These are phyloP conservation scores for Empidonax traillii DNA, from an alignment of 2,113 vertebrate genomes.

Conservation along the genomic window DNA sequence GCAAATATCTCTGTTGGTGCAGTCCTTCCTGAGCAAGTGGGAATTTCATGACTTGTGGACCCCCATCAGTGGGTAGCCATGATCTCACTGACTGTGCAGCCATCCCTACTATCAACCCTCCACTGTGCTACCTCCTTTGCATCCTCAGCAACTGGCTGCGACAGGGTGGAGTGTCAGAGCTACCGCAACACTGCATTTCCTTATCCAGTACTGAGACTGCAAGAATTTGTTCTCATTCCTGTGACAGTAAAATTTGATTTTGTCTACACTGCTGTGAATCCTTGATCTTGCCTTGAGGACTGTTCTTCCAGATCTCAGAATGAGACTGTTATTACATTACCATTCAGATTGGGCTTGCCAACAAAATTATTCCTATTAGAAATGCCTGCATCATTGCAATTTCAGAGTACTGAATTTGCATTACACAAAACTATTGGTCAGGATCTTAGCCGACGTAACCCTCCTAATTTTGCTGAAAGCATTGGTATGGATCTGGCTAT, in stretches of 20 bases:
- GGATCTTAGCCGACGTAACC: not conserved
- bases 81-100: not conserved
- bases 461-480: not conserved
- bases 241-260: conserved; percentile 31
- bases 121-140: accelerated
- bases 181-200: not conserved
- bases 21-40: not conserved
- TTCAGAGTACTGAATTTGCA: conserved; percentile 15
- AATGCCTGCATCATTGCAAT: not conserved
- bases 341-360: not conserved
- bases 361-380: conserved; percentile 2
- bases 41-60: not conserved
- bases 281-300: conserved; percentile 27
- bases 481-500: not conserved
- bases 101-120: not conserved
- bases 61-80: not conserved
- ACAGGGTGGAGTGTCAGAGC: not conserved
- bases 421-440: not conserved
- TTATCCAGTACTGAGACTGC: not conserved
- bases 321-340: conserved; percentile 33
- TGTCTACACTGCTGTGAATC: not conserved
- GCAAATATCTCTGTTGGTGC: not conserved
- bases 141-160: not conserved
- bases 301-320: not conserved
- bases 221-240: conserved; percentile 14